Evolutionary conservation across 2,113 vertebrate species (phyloP), one percentile per base, ranked within the genome.

Genomic region (Ceuthmochares aereus): DNA sequence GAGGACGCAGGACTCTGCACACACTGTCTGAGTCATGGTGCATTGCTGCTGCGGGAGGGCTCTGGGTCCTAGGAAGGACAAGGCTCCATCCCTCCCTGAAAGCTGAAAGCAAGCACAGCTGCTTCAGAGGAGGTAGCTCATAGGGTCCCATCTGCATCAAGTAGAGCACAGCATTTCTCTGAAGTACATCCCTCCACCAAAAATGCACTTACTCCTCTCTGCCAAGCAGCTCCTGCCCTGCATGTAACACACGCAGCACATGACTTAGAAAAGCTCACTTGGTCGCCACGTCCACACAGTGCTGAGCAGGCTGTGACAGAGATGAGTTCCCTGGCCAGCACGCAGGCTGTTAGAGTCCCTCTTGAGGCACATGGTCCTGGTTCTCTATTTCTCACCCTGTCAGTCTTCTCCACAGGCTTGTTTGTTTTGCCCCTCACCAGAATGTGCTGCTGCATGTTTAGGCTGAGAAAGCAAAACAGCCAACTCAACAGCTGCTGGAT

Each of bases 391-490:
- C 86, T 95, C 62, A 72, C 47, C 15, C 90, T 45, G 32, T 83
- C 89, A 68, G 55, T 72, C 80, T 66, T 10, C n/a, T 70, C 29
- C 67, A 82, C 69, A 45, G 63, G 42, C 47, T 87, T 81, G 68
- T 87, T 97, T 95, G 59, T 43, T 93, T 95, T 93, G 45, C 78
- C 47, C 79, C 82, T 92, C 84, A 72, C 54, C 62, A 88, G 83
- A 95, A 96, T 83, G 74, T 37, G 82, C 73, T 78, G 76, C 62
- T 76, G 69, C 87, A 72, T 15, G 22, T 92, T 95, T 84, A 81
- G 89, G 47, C 79, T 80, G 79, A 91, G 76, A 95, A 94, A 92
- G 68, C 56, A 63, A 95, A 95, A 49, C 43, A 40, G 79, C 20
- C 21, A 5, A 69, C 52, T 59, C 43, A 54, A 84, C 64, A 95